Evolutionary conservation across 2,888 invertebrate species (phyloP).

Genomic region (Girardia tigrina): DNA sequence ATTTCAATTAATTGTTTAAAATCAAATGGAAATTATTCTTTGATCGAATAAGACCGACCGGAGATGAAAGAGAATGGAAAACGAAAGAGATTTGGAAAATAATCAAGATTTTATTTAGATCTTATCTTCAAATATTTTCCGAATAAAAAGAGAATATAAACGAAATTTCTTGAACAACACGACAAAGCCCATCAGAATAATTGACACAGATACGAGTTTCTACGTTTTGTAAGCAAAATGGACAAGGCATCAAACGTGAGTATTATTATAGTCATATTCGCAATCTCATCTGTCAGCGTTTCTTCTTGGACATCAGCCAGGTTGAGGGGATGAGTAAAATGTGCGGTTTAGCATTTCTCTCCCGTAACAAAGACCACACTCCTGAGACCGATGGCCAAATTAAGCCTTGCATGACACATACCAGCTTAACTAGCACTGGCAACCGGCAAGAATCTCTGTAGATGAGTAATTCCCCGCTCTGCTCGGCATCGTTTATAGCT

Average conservation of each 20-base stretch:
- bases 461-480: neutral
- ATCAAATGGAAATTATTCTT: too few relatives aligned
- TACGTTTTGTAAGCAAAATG: neutral
- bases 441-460: neutral
- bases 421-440: neutral
- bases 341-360: slow-evolving; percentile 19
- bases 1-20: too few relatives aligned
- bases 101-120: too few relatives aligned
- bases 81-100: too few relatives aligned
- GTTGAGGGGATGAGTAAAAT: slow-evolving; percentile 16
- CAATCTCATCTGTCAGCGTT: slow-evolving; percentile 6
- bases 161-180: too few relatives aligned
- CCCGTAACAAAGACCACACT: slow-evolving; percentile 13
- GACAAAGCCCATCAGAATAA: neutral
- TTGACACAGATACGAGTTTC: neutral
- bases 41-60: too few relatives aligned
- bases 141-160: too few relatives aligned
- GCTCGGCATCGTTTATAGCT: neutral
- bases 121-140: too few relatives aligned
- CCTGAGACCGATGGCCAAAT: slow-evolving; percentile 23
- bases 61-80: too few relatives aligned
- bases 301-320: slow-evolving; percentile 13
- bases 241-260: neutral
- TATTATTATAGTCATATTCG: slow-evolving; percentile 12
- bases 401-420: slow-evolving; percentile 20